phyloP scores from a whole-genome alignment of 2,797 vertebrate species.

The Danio albolineatus region DNA sequence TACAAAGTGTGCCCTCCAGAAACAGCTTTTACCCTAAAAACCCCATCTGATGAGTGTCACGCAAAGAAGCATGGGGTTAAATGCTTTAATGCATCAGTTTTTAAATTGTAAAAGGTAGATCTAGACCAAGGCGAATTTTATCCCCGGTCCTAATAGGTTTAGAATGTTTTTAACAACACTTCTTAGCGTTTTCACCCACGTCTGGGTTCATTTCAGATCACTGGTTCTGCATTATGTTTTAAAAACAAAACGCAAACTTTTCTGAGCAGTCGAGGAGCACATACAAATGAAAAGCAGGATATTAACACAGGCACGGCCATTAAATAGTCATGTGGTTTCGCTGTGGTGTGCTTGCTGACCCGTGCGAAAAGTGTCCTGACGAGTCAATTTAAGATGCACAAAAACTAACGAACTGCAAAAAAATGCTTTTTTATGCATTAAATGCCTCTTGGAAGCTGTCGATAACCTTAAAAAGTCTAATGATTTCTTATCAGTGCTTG shows the following conservation, averaged over 20 bases:
- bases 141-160: constrained; percentile 59
- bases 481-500: constrained; percentile 82
- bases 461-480: constrained; percentile 79
- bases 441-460: constrained; percentile 74
- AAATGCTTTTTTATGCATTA: constrained; percentile 78
- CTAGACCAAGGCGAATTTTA: constrained; percentile 45
- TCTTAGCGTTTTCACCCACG: not conserved
- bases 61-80: constrained; percentile 78
- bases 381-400: constrained; percentile 81
- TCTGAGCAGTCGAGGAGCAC: constrained; percentile 61
- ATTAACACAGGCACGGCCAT: constrained; percentile 40
- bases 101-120: constrained; percentile 66
- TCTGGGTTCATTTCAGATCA: constrained; percentile 50
- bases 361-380: constrained; percentile 73
- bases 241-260: constrained; percentile 52
- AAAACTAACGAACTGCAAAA: constrained; percentile 79
- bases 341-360: constrained; percentile 72
- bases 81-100: constrained; percentile 78
- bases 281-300: constrained; percentile 57
- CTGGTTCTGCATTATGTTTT: constrained; percentile 43
- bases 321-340: constrained; percentile 52
- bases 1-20: constrained; percentile 86
- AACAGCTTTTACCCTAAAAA: constrained; percentile 78
- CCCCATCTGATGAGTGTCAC: constrained; percentile 81
- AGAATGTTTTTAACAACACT: not conserved